Conservation (phyloP, 2,888 invertebrate species). For the Aleiodes alternator region DNA sequence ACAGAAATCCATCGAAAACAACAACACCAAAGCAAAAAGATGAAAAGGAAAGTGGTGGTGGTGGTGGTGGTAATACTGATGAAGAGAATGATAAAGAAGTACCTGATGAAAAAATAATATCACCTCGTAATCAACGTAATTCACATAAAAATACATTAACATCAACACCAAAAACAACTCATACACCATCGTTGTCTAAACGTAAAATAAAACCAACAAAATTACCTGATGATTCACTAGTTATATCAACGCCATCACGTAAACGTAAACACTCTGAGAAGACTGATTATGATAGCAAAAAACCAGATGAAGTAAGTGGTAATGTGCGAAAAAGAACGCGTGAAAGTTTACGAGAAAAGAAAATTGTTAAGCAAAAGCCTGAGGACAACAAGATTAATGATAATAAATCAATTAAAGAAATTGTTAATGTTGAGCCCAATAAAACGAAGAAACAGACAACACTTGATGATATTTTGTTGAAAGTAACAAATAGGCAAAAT, state of each 20-base stretch:
- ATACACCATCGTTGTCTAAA: conserved; percentile 51
- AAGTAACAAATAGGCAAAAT: conserved; percentile 70
- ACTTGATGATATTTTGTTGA: conserved; percentile 70
- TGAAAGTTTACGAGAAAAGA: conserved; percentile 57
- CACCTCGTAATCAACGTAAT: conserved; percentile 62
- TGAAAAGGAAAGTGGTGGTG: conserved; percentile 41
- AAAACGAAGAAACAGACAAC: conserved; percentile 69
- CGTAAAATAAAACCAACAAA: conserved; percentile 66
- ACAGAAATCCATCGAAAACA: conserved; percentile 53
- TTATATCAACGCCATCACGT: conserved; percentile 59
- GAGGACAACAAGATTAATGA: conserved; percentile 54
- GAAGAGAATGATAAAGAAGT: conserved; percentile 49
- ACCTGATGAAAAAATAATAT: conserved; percentile 49
- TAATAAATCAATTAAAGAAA: conserved; percentile 47
- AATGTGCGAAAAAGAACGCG: conserved; percentile 45
- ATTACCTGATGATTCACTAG: conserved; percentile 44
- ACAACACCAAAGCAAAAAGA: conserved; percentile 34
- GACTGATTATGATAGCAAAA: conserved; percentile 65
- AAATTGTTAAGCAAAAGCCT: conserved; percentile 64
- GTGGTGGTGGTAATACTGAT: conserved; percentile 17
- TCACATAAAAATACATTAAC: conserved; percentile 48
- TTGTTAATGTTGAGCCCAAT: conserved; percentile 4
- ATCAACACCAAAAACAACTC: conserved; percentile 56
- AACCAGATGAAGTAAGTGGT: conserved; percentile 28
- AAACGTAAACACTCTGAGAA: conserved; percentile 75